Evolutionary conservation across 2,113 vertebrate genomes (phyloP), one percentile per base, ranked within the genome.

Genomic region (Otis tarda): DNA sequence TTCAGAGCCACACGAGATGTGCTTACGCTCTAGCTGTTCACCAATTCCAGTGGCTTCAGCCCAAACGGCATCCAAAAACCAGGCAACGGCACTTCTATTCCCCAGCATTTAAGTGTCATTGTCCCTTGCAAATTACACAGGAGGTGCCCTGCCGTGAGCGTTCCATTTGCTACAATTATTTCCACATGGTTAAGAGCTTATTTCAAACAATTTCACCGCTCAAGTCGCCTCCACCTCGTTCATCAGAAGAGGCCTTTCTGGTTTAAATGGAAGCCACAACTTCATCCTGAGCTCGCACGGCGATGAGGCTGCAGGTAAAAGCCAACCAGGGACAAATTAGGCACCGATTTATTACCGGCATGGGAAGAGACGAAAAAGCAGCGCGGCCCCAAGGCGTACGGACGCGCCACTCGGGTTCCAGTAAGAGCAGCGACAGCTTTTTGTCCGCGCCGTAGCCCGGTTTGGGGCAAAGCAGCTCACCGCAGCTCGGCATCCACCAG

Each of bases 241-340:
- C 77, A 94, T 95, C 90, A 35, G 27, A 35, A 92, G 85, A 71
- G 94, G 47, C 83, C 56, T 89, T 95, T 90, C 86, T 78, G 28
- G 79, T 96, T 94, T 92, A 92, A 95, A 87, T 94, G 94, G 95
- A 96, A 97, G 89, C 93, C 80, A 70, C 86, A 70, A 90, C 84
- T 79, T 93, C 89, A 67, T 92, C 76, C 87, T 27, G 23, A 87
- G 83, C 67, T 78, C 77, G 79, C 50, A 10, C 18, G 52, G 93
- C 94, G 59, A 47, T 37, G 87, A 84, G 85, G 92, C 74, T 97
- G 94, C 96, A 97, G 93, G 95, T 97, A 95, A 97, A 97, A 78
- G 83, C 94, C 97, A 97, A 95, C 90, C 95, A 93, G 90, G 96
- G 88, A 87, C 90, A 82, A 77, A 81, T 47, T 64, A 67, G 82